Evolutionary conservation across 2,113 vertebrate species (phyloP).

Genomic region (Paraplagusia blochii): DNA sequence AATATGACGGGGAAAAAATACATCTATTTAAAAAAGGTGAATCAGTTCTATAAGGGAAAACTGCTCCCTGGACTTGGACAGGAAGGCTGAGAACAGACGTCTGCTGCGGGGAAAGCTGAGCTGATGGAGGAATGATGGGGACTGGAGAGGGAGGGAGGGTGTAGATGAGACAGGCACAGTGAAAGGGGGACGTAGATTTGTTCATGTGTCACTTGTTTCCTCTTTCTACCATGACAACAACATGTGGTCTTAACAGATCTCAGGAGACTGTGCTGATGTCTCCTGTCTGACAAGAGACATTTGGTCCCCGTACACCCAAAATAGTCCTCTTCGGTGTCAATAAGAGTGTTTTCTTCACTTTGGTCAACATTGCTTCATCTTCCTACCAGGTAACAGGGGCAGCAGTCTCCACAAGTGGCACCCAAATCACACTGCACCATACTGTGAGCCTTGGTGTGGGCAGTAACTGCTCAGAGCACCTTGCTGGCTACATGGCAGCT

Average conservation of each 20-base stretch:
- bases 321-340: slow-evolving; percentile 37
- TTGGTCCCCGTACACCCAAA: slow-evolving; percentile 5
- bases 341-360: slow-evolving; percentile 12
- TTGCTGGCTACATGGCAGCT: too few relatives aligned
- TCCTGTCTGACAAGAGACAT: slow-evolving; percentile 44
- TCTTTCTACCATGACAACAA: slow-evolving; percentile 67
- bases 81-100: slow-evolving; percentile 31
- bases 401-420: too few relatives aligned
- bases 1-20: slow-evolving; percentile 5
- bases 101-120: slow-evolving; percentile 50
- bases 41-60: slow-evolving; percentile 16
- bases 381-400: too few relatives aligned
- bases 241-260: slow-evolving; percentile 65
- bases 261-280: slow-evolving; percentile 56
- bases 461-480: too few relatives aligned
- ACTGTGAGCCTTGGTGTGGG: too few relatives aligned
- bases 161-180: slow-evolving; percentile 59
- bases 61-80: slow-evolving; percentile 14
- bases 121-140: slow-evolving; percentile 54
- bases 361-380: neutral
- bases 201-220: slow-evolving; percentile 64
- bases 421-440: too few relatives aligned
- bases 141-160: slow-evolving; percentile 1
- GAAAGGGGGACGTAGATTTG: slow-evolving; percentile 47
- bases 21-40: slow-evolving; percentile 26